phyloP scores from a whole-genome alignment of 2,797 vertebrate species.

The Danio choprae region DNA sequence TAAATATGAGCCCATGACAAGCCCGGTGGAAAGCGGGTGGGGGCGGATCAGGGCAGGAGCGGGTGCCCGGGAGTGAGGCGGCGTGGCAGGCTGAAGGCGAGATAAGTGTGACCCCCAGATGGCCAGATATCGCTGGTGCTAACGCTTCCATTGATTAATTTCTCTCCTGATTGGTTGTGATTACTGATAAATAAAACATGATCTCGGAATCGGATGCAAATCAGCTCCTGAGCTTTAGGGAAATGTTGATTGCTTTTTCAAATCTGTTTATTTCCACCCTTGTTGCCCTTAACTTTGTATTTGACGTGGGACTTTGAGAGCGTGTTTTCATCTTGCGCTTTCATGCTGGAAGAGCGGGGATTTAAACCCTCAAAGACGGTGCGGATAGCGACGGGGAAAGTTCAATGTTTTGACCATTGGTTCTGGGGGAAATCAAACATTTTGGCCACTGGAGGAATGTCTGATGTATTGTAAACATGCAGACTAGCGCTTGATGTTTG shows the following conservation, averaged over 20 bases:
- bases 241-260: conserved; percentile 85
- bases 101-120: conserved; percentile 87
- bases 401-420: conserved; percentile 61
- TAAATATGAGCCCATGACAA: conserved; percentile 84
- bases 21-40: conserved; percentile 71
- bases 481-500: conserved; percentile 56
- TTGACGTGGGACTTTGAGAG: conserved; percentile 67
- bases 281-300: conserved; percentile 76
- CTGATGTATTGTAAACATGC: conserved; percentile 60
- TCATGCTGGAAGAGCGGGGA: conserved; percentile 61
- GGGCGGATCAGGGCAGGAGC: conserved; percentile 59
- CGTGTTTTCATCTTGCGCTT: conserved; percentile 60
- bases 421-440: conserved; percentile 59
- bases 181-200: conserved; percentile 90
- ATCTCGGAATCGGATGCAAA: conserved; percentile 85
- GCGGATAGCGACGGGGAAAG: conserved; percentile 42
- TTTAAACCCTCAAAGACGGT: conserved; percentile 55
- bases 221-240: conserved; percentile 78
- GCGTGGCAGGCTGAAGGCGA: conserved; percentile 47
- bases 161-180: conserved; percentile 90
- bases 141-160: conserved; percentile 87
- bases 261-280: conserved; percentile 83
- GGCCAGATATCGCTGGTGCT: conserved; percentile 84
- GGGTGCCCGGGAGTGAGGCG: conserved; percentile 49
- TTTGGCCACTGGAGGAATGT: conserved; percentile 62